Conservation (phyloP, 2,113 vertebrate species). For the Canis aureus region DNA sequence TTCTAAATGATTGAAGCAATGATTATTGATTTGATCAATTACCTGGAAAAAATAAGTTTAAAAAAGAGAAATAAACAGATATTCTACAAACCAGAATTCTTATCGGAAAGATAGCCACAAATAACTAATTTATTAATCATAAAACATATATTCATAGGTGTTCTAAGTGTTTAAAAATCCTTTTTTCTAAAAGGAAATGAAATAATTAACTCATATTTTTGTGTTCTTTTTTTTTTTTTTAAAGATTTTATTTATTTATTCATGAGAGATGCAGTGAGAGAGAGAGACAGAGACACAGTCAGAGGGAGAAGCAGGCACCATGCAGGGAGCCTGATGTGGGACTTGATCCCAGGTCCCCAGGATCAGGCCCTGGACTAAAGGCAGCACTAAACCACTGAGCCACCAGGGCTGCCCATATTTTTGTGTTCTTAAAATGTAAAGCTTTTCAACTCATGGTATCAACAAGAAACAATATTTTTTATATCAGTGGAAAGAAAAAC, state of each 20-base stretch:
- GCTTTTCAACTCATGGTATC: neutral
- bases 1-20: neutral
- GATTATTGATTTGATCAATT: neutral
- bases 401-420: too few species aligned
- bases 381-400: too few species aligned
- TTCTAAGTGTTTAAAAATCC: neutral
- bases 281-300: too few species aligned
- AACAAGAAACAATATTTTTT: neutral
- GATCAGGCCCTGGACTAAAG: too few species aligned
- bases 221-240: too few species aligned
- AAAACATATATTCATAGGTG: neutral
- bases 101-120: neutral
- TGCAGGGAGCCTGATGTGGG: too few species aligned
- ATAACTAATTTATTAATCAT: neutral
- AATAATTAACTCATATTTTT: neutral
- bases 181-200: neutral
- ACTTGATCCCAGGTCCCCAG: too few species aligned
- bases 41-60: neutral
- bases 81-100: neutral
- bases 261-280: too few species aligned
- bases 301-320: too few species aligned
- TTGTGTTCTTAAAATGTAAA: neutral
- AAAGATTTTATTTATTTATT: too few species aligned
- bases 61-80: neutral
- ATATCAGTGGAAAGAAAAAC: neutral